Evolutionary conservation across 2,888 invertebrate genomes (phyloP).

Genomic region (Torymus texanus): DNA sequence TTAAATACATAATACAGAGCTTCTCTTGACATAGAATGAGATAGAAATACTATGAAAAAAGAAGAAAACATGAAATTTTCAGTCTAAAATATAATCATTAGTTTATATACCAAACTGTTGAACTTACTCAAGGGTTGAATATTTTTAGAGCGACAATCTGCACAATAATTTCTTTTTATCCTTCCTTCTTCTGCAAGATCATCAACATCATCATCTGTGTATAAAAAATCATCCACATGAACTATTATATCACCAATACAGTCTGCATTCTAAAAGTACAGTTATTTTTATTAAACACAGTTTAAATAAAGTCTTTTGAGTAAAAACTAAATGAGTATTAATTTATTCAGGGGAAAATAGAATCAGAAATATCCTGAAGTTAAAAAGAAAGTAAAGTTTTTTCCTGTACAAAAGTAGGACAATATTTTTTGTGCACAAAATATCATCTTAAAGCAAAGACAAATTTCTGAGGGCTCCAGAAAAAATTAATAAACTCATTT

Average conservation of each 20-base stretch:
- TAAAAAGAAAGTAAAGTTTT: too few species aligned
- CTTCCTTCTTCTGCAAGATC: slow-evolving; percentile 76
- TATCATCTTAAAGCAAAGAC: too few species aligned
- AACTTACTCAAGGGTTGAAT: slow-evolving; percentile 76
- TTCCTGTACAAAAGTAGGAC: too few species aligned
- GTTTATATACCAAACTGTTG: not conserved
- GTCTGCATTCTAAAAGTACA: slow-evolving; percentile 77
- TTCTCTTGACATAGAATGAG: slow-evolving; percentile 81
- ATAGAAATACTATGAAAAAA: slow-evolving; percentile 77
- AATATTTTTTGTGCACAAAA: too few species aligned
- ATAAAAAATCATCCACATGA: slow-evolving; percentile 84
- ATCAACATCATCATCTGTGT: slow-evolving; percentile 81
- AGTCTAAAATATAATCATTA: slow-evolving; percentile 3
- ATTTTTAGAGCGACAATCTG: slow-evolving; percentile 77
- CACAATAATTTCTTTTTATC: slow-evolving; percentile 76
- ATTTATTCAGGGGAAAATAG: too few species aligned
- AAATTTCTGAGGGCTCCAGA: too few species aligned
- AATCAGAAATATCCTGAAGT: too few species aligned
- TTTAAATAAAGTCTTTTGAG: too few species aligned
- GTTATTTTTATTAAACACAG: slow-evolving; percentile 60
- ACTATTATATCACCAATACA: slow-evolving; percentile 77
- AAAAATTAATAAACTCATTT: too few species aligned
- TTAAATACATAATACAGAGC: slow-evolving; percentile 80
- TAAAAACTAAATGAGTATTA: too few species aligned
- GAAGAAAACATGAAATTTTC: slow-evolving; percentile 16